Conservation (phyloP, 2,888 invertebrate genomes). For the Drosophila sordidula region DNA sequence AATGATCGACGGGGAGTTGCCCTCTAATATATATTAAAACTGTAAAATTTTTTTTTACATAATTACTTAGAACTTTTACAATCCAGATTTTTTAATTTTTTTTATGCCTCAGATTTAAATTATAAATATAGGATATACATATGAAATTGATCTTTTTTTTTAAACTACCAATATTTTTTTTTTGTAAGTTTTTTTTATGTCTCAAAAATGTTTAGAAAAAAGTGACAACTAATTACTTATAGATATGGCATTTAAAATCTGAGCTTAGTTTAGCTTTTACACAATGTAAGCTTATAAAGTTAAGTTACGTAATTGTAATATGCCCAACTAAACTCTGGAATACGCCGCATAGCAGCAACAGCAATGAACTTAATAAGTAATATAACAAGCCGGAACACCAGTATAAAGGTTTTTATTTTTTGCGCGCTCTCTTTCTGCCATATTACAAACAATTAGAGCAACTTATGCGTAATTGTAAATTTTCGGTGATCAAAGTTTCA, state of each 20-base stretch:
- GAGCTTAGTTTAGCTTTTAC: slow-evolving; percentile 5
- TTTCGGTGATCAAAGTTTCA: slow-evolving; percentile 36
- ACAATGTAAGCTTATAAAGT: slow-evolving; percentile 1
- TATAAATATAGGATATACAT: too few species aligned
- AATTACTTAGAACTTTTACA: too few species aligned
- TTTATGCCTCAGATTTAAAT: too few species aligned
- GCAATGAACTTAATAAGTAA: slow-evolving; percentile 30
- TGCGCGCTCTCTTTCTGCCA: slow-evolving; percentile 20
- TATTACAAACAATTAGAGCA: slow-evolving; percentile 73
- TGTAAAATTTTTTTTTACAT: too few species aligned
- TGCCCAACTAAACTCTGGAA: not conserved
- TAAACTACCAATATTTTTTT: too few species aligned
- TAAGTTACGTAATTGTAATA: slow-evolving; percentile 15
- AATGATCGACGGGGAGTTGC: slow-evolving; percentile 12
- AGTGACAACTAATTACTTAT: not conserved
- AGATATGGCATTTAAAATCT: not conserved
- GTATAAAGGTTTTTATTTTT: slow-evolving; percentile 9
- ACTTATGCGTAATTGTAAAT: slow-evolving; percentile 54
- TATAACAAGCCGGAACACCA: slow-evolving; percentile 33
- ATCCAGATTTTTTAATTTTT: too few species aligned
- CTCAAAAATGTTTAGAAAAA: too few species aligned
- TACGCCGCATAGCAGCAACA: slow-evolving; percentile 11
- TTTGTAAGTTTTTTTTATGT: not conserved
- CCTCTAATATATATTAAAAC: slow-evolving; percentile 1
- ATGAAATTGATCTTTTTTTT: too few species aligned